Base-by-base conservation (phyloP, 2,888 invertebrate species). In the Strigamia maritima region DNA sequence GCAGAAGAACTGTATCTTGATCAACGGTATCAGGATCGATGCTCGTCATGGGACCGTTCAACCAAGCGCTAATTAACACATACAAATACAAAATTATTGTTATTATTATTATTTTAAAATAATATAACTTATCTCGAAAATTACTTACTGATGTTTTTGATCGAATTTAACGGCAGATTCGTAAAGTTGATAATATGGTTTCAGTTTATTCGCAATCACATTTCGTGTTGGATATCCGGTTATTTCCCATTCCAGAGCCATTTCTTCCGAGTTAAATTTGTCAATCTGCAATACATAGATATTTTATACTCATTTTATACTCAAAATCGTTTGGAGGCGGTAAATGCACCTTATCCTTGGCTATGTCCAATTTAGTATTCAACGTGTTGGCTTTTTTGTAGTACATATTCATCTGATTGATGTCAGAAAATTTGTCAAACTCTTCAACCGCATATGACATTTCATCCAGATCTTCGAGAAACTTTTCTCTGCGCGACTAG, bases 11-110 rank as follows among this genome's bases (percentile, higher is more conserved):
- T 0, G 93, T 91, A 81, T 94, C 94, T 16, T 89, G 87, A 82
- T 97, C 97, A 79, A 98, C 95, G 22, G 90, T 90, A 85, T 97
- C 96, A 0, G 97, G 97, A 85, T 95, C 93, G 83, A 91, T 91
- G 77, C 91, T 90, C 6, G 94, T 93, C 82, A 97, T 92, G 87
- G 92, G 89, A 14, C 90, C 91, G 81, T 90, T 90, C 91, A 96
- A 92, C 97, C 98, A 98, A 3, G 89, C 88, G 79, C 87, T 87
- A 75, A 44, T 35, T 78, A 16, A 26, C 78, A 28, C 19, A 44
- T n/a, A n/a, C n/a, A n/a, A n/a, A n/a, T n/a, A n/a, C n/a, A n/a
- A n/a, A n/a, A n/a, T n/a, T n/a, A n/a, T n/a, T n/a, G n/a, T n/a
- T n/a, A n/a, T n/a, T n/a, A n/a, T n/a, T n/a, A n/a, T n/a, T n/a